Conservation (phyloP, 2,888 invertebrate species). For the Clistopyga incitator region DNA sequence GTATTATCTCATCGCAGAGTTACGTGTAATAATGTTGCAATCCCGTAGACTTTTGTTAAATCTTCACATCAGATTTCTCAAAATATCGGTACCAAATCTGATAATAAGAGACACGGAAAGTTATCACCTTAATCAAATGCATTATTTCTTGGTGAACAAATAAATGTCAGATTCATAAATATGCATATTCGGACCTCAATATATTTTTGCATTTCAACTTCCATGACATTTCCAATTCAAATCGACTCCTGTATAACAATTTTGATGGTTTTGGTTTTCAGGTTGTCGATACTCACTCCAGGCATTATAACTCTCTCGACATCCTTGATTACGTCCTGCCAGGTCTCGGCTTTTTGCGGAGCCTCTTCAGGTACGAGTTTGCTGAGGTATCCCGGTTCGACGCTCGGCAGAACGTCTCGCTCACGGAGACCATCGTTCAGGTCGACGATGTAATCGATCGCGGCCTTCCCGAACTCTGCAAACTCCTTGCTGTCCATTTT, state of each 20-base stretch:
- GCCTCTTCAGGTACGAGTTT: slow-evolving; percentile 92
- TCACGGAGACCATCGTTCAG: slow-evolving; percentile 94
- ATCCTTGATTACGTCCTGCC: slow-evolving; percentile 94
- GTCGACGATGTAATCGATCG: slow-evolving; percentile 96
- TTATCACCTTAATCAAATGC: too few relatives aligned
- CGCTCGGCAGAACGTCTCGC: slow-evolving; percentile 91
- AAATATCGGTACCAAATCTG: too few relatives aligned
- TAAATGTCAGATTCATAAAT: too few relatives aligned
- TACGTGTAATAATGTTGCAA: too few relatives aligned
- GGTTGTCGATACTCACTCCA: slow-evolving; percentile 87
- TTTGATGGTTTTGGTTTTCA: background rate
- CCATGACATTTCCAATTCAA: background rate
- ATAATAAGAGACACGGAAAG: too few relatives aligned
- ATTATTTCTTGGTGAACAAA: too few relatives aligned
- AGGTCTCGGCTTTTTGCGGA: slow-evolving; percentile 92
- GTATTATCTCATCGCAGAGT: too few relatives aligned
- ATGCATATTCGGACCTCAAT: background rate
- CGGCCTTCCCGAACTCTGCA: slow-evolving; percentile 93
- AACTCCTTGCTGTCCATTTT: slow-evolving; percentile 92
- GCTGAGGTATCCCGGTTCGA: slow-evolving; percentile 95
- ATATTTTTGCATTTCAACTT: background rate
- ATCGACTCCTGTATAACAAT: background rate
- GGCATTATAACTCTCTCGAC: slow-evolving; percentile 95
- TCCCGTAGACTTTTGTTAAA: too few relatives aligned
- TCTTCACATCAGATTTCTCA: too few relatives aligned